phyloP scores from a whole-genome alignment of 1,140 invertebrate species.

The Chlorops oryzae region DNA sequence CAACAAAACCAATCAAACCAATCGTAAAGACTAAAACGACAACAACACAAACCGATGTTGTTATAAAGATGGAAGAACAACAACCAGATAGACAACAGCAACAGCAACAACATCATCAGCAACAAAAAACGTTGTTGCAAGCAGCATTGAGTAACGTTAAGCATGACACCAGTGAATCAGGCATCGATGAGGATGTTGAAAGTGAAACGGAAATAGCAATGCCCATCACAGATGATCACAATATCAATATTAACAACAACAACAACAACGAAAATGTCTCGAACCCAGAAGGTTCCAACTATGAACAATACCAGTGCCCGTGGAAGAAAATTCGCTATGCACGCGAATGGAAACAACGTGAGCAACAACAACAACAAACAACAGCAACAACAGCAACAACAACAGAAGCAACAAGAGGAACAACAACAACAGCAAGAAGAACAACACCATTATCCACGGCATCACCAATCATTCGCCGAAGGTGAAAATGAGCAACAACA shows the following conservation, averaged over 20 bases:
- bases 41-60: neutral
- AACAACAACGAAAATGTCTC: neutral
- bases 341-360: constrained; percentile 41
- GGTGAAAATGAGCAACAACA: constrained; percentile 16
- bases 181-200: constrained; percentile 35
- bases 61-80: too few species aligned
- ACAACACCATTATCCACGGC: neutral
- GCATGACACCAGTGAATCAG: constrained; percentile 35
- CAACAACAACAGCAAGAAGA: constrained; percentile 11
- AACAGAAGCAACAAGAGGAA: constrained; percentile 1
- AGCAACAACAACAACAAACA: constrained; percentile 25
- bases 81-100: constrained; percentile 14
- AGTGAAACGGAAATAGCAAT: too few species aligned
- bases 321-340: constrained; percentile 47
- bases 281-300: constrained; percentile 12
- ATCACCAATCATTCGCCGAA: constrained; percentile 15
- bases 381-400: constrained; percentile 3
- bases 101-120: constrained; percentile 25
- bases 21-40: too few species aligned
- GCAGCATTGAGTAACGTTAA: constrained; percentile 33
- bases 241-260: constrained; percentile 3
- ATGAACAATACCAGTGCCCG: constrained; percentile 44
- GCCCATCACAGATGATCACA: neutral
- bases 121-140: constrained; percentile 26
- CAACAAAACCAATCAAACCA: too few species aligned